Conservation (phyloP, 2,888 invertebrate genomes). For the Drosophila nigricruria region DNA sequence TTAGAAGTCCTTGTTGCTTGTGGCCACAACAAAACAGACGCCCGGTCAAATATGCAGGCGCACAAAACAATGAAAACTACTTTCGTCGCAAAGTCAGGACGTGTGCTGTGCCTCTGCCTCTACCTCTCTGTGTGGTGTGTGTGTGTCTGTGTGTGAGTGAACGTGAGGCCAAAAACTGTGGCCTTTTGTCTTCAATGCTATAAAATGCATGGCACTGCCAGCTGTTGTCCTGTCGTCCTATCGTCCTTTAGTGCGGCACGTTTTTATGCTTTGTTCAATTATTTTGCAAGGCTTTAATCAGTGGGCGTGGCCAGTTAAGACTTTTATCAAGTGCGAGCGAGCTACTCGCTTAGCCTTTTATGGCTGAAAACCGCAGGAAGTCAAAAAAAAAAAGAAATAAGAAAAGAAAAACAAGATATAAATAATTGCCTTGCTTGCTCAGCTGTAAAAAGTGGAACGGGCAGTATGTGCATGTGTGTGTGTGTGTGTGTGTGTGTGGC, state of each 20-base stretch:
- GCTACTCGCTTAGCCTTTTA: slow-evolving; percentile 9
- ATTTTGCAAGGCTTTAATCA: slow-evolving; percentile 36
- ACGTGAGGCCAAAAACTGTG: slow-evolving; percentile 27
- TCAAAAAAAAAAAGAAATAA: slow-evolving; percentile 17
- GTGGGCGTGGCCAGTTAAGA: slow-evolving; percentile 47
- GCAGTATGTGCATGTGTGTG: slow-evolving; percentile 18
- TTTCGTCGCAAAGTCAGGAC: slow-evolving; percentile 72
- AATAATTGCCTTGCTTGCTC: slow-evolving; percentile 83
- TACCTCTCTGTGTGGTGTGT: neutral
- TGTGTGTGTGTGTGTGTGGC: slow-evolving; percentile 8
- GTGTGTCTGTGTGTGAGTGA: slow-evolving; percentile 6
- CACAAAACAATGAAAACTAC: slow-evolving; percentile 78
- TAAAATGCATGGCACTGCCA: slow-evolving; percentile 67
- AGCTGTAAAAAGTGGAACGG: slow-evolving; percentile 61
- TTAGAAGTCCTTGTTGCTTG: slow-evolving; percentile 82
- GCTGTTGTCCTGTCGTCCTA: slow-evolving; percentile 27
- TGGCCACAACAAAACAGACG: slow-evolving; percentile 80
- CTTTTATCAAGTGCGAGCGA: slow-evolving; percentile 45
- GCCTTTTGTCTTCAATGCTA: slow-evolving; percentile 51
- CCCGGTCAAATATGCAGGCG: slow-evolving; percentile 46
- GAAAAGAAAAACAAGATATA: slow-evolving; percentile 61
- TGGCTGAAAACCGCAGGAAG: slow-evolving; percentile 33
- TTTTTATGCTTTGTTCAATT: slow-evolving; percentile 41
- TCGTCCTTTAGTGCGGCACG: neutral
- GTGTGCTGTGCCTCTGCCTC: slow-evolving; percentile 27